Conservation (phyloP, 2,888 invertebrate genomes). For the Lutraria lutraria region DNA sequence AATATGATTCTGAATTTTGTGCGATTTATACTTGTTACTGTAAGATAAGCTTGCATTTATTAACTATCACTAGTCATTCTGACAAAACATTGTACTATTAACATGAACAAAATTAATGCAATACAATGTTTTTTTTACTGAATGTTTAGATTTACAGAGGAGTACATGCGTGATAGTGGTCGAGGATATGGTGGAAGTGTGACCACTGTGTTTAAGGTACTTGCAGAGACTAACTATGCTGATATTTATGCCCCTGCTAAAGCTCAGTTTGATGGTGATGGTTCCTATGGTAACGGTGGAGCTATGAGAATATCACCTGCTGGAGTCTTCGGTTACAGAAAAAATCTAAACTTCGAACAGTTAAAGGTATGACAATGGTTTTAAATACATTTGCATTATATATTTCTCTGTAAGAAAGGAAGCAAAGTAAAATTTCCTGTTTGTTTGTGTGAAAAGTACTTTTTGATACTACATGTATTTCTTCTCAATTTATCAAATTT, state of each 20-base stretch:
- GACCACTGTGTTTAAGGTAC: slow-evolving; percentile 78
- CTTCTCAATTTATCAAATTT: too few relatives aligned
- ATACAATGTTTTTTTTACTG: not conserved
- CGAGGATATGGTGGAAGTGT: slow-evolving; percentile 91
- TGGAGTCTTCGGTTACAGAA: slow-evolving; percentile 88
- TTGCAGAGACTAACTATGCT: slow-evolving; percentile 87
- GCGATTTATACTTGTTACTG: too few relatives aligned
- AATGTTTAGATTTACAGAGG: slow-evolving; percentile 89
- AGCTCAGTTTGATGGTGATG: slow-evolving; percentile 90
- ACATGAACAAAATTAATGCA: too few relatives aligned
- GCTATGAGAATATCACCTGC: slow-evolving; percentile 92
- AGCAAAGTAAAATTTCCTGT: too few relatives aligned
- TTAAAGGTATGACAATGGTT: slow-evolving; percentile 69
- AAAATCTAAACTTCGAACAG: slow-evolving; percentile 67
- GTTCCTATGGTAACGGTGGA: slow-evolving; percentile 93
- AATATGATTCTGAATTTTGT: too few relatives aligned
- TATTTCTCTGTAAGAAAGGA: too few relatives aligned
- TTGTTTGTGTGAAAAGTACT: too few relatives aligned
- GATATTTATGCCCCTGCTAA: slow-evolving; percentile 90
- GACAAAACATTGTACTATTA: too few relatives aligned
- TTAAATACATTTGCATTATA: too few relatives aligned
- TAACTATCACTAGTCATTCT: too few relatives aligned
- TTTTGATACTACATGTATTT: too few relatives aligned
- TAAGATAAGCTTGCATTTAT: too few relatives aligned
- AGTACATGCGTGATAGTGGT: slow-evolving; percentile 89